Evolutionary conservation across 1,140 invertebrate genomes (phyloP), one percentile per base, ranked within the genome.

Genomic region (Nasonia vitripennis): DNA sequence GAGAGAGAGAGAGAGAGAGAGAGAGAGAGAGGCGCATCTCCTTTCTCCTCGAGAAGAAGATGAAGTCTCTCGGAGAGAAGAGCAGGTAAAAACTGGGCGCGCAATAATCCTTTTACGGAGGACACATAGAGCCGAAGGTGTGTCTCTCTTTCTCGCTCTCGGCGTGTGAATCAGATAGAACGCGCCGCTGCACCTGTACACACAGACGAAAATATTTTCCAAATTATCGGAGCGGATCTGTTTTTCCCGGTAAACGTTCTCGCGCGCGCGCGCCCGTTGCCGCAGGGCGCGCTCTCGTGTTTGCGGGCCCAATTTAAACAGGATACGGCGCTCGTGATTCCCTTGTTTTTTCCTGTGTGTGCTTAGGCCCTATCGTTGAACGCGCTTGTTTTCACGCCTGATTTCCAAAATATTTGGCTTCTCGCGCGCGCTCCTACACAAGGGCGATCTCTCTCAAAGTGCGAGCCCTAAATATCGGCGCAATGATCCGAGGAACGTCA

Each of bases 81-180:
- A 34, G 62, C 78, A 85, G 67, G 68, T 81, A 81, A 77, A 41
- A 75, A 31, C 78, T 48, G 55, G 78, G 78, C 37, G 34, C 55
- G 78, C 84, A 77, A 85, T 81, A 85, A 85, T 85, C 84, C 84
- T 85, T 85, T 85, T 85, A 85, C 81, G 79, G 55, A 27, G 51
- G 71, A 27, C 10, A n/a, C 2, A 62, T 41, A n/a, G 0, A 48
- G 67, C 2, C 17, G 48, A 34, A 55, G n/a, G 77, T 14, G 77
- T 51, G n/a, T 12, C 20, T 71, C 41, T 45, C 41, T 45, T 7
- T 45, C 41, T 45, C 41, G 6, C 41, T 45, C 41, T 27, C 20
- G 31, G 23, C 31, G 68, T n/a, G 6, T 77, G 11, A 37, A 83
- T 83, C 81, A 77, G 82, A 84, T 84, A 71, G 71, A 68, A 45